Conservation (phyloP, 2,113 vertebrate genomes). For the Phodopus roborovskii region DNA sequence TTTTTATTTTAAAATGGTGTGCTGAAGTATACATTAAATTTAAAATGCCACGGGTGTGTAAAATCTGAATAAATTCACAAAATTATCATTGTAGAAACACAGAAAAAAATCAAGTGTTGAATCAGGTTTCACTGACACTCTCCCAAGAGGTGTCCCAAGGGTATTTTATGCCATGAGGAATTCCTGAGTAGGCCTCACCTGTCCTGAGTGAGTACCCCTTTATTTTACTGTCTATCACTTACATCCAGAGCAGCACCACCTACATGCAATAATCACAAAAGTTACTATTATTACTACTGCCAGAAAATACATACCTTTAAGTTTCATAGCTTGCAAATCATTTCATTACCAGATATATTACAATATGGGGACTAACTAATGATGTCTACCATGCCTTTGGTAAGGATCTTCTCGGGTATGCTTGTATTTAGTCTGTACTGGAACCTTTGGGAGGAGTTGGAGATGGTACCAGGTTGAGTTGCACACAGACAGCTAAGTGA, state of each 20-base stretch:
- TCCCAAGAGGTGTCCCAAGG: not conserved
- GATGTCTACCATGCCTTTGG: not conserved
- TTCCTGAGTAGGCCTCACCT: not conserved
- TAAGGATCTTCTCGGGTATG: not conserved
- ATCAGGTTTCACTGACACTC: not conserved
- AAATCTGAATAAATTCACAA: not conserved
- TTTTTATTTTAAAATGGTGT: conserved; percentile 25
- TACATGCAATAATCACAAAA: not conserved
- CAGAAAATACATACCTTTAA: not conserved
- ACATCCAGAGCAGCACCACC: not conserved
- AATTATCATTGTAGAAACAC: not conserved
- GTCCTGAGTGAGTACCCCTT: not conserved
- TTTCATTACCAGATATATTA: not conserved
- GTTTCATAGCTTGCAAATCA: conserved; percentile 10
- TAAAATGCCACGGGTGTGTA: not conserved
- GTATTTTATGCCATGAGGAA: not conserved
- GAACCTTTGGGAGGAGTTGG: not conserved
- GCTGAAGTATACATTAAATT: conserved; percentile 15
- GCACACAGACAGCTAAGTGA: conserved; percentile 5
- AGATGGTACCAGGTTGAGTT: not conserved
- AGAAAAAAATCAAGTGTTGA: not conserved
- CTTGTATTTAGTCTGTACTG: not conserved
- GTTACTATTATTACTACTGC: not conserved
- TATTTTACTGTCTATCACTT: not conserved
- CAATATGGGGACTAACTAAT: not conserved